Conservation (phyloP, 2,113 vertebrate species). For the Bambusicola thoracicus region DNA sequence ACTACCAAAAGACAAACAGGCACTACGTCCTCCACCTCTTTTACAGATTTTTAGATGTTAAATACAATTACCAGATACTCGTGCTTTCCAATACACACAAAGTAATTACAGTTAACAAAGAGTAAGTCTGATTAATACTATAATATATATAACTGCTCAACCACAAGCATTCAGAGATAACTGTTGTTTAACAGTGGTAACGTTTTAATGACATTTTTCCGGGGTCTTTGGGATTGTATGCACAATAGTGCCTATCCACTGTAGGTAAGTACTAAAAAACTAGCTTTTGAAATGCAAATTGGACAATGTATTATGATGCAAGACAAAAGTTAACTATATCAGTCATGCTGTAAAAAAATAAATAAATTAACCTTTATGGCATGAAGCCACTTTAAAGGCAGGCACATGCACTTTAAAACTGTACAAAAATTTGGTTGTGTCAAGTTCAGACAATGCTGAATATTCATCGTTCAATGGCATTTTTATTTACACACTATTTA, state of each 20-base stretch:
- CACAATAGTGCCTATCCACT: not conserved
- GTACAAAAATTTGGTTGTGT: not conserved
- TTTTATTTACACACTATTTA: not conserved
- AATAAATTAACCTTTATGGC: constrained; percentile 34
- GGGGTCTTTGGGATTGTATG: not conserved
- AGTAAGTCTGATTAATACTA: constrained; percentile 41
- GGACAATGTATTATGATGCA: not conserved
- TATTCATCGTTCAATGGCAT: not conserved
- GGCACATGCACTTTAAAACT: constrained; percentile 15
- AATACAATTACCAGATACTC: constrained; percentile 43
- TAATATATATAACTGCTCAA: constrained; percentile 38
- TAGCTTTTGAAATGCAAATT: not conserved
- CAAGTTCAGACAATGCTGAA: not conserved
- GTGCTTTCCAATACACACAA: constrained; percentile 60
- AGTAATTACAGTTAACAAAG: constrained; percentile 12
- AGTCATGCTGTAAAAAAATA: constrained; percentile 68
- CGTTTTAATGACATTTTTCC: not conserved
- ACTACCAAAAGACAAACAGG: not conserved
- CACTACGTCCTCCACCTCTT: constrained; percentile 16
- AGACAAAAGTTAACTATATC: not conserved
- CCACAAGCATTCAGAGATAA: constrained; percentile 49
- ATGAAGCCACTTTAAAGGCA: constrained; percentile 19
- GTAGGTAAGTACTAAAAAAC: not conserved
- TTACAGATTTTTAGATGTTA: constrained; percentile 14
- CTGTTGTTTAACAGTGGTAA: constrained; percentile 1